These are phyloP conservation scores for Mamestra configurata DNA, from an alignment of 1,140 invertebrate genomes.

Conservation along the genomic window DNA sequence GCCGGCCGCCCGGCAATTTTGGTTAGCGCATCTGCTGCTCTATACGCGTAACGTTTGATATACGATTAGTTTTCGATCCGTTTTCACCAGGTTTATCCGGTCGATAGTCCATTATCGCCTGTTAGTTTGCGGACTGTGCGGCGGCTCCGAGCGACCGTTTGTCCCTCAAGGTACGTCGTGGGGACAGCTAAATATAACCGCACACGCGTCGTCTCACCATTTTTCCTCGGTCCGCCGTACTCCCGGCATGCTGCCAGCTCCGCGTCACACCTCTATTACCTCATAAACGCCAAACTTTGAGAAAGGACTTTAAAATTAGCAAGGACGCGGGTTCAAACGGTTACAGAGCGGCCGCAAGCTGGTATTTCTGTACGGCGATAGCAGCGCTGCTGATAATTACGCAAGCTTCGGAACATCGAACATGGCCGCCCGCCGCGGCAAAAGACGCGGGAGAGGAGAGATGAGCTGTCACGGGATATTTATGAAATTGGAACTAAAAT, in stretches of 20 bases:
- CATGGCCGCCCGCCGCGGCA: constrained; percentile 79
- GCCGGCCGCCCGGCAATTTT: constrained; percentile 77
- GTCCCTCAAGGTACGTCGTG: constrained; percentile 76
- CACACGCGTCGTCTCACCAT: constrained; percentile 70
- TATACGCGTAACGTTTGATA: constrained; percentile 76
- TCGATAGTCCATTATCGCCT: constrained; percentile 60
- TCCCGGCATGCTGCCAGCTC: constrained; percentile 77
- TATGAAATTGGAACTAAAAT: constrained; percentile 87
- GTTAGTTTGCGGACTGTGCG: constrained; percentile 54
- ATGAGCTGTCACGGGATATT: constrained; percentile 86
- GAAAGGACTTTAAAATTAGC: constrained; percentile 87
- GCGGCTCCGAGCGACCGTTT: constrained; percentile 60
- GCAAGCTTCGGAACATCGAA: constrained; percentile 73
- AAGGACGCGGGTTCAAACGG: constrained; percentile 75
- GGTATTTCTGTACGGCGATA: constrained; percentile 73
- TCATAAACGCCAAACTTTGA: constrained; percentile 84
- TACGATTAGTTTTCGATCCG: constrained; percentile 82
- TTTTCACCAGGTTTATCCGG: constrained; percentile 26
- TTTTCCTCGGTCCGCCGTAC: constrained; percentile 75
- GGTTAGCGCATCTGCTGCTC: constrained; percentile 82
- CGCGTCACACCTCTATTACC: constrained; percentile 82
- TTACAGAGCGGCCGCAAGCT: constrained; percentile 44
- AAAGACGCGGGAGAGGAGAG: constrained; percentile 83
- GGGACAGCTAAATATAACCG: constrained; percentile 76
- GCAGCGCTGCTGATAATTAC: constrained; percentile 74